These are phyloP conservation scores for Lordiphosa andalusiaca DNA, from an alignment of 2,888 invertebrate genomes.

Conservation along the genomic window DNA sequence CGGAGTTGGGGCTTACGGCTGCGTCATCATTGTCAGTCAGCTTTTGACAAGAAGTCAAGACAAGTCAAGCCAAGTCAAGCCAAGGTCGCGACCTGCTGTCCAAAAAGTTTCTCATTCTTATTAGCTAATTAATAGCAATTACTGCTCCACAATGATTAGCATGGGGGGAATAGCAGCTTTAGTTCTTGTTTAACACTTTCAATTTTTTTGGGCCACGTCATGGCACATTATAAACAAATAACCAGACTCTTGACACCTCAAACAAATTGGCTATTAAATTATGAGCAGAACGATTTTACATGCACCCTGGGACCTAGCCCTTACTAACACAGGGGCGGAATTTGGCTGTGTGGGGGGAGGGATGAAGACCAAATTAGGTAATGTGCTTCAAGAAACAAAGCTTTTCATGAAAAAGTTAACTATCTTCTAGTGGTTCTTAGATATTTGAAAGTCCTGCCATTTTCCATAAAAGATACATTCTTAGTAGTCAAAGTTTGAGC, in stretches of 20 bases:
- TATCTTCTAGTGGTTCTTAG: no score
- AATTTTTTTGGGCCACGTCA: conserved; percentile 52
- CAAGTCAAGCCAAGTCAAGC: conserved; percentile 8
- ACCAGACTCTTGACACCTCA: conserved; percentile 58
- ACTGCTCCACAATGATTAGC: conserved; percentile 20
- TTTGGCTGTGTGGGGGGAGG: not conserved
- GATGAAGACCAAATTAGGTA: no score
- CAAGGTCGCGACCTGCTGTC: no score
- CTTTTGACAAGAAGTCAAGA: conserved; percentile 1
- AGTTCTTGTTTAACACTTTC: conserved; percentile 46
- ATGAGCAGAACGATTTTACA: conserved; percentile 51
- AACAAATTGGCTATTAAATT: conserved; percentile 56
- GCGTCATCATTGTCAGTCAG: conserved; percentile 17
- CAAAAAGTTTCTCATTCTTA: conserved; percentile 1
- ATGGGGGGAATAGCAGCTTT: conserved; percentile 27
- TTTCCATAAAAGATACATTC: no score
- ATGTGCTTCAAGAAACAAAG: no score
- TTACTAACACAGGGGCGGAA: conserved; percentile 4
- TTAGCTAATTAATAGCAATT: conserved; percentile 21
- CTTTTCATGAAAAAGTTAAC: no score
- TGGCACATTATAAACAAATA: conserved; percentile 29
- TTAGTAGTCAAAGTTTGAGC: no score
- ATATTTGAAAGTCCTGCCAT: no score
- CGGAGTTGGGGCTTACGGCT: conserved; percentile 9
- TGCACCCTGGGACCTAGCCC: conserved; percentile 15